These are phyloP conservation scores for Serilophus lunatus DNA, from an alignment of 2,113 vertebrate species.

Conservation along the genomic window DNA sequence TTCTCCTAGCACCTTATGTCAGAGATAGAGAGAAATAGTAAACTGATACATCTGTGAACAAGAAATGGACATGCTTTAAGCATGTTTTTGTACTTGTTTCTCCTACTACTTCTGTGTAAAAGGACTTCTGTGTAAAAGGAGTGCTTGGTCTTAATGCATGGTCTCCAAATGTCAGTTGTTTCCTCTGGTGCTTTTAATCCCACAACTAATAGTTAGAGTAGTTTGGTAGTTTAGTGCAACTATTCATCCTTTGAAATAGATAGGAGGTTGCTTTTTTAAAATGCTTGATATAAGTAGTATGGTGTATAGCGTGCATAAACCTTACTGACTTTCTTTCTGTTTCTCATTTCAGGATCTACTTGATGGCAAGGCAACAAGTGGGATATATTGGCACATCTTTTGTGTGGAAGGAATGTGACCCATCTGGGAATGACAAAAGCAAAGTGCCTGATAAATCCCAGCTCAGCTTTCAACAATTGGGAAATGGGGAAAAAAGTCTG, in stretches of 20 bases:
- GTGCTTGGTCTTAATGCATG: background rate
- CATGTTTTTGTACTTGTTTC: background rate
- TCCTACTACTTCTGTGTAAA: background rate
- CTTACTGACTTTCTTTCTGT: background rate
- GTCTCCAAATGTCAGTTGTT: background rate
- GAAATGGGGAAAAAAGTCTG: background rate
- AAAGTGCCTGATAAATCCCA: slow-evolving; percentile 20
- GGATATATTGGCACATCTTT: background rate
- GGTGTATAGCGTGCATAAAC: background rate
- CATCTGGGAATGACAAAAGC: slow-evolving; percentile 16
- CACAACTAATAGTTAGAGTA: no score
- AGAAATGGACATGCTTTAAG: background rate
- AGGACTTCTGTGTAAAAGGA: background rate
- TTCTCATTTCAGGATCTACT: slow-evolving; percentile 55
- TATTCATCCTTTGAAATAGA: background rate
- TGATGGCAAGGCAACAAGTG: background rate
- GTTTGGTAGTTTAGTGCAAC: background rate
- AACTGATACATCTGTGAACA: background rate
- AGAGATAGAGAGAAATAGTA: background rate
- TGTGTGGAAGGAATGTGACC: slow-evolving; percentile 31
- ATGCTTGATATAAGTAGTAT: background rate
- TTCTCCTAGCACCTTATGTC: background rate
- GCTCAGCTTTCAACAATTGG: background rate
- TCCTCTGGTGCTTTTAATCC: background rate
- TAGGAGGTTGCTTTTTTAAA: background rate